phyloP scores from a whole-genome alignment of 1,140 invertebrate species.

The Lutraria rhynchaena region DNA sequence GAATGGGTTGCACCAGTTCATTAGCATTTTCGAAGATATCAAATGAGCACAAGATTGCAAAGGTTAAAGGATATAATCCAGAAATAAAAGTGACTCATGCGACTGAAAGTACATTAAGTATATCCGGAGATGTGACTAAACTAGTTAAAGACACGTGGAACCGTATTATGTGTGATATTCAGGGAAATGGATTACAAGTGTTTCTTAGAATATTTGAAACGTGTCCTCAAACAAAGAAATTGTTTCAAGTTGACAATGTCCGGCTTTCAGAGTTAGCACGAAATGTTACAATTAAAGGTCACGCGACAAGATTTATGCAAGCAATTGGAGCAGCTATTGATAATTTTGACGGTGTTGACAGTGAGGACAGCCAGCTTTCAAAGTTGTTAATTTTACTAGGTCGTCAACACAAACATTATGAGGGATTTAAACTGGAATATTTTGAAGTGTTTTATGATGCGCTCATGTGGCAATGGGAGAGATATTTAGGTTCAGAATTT shows the following conservation, averaged over 20 bases:
- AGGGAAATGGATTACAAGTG: slow-evolving; percentile 28
- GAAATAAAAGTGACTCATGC: background rate
- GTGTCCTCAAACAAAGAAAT: background rate
- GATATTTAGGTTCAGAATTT: slow-evolving; percentile 5
- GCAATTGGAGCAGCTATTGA: slow-evolving; percentile 27
- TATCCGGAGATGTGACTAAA: background rate
- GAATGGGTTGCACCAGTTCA: too few relatives aligned
- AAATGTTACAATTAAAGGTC: slow-evolving; percentile 7
- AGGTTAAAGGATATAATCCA: too few relatives aligned
- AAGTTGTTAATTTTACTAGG: slow-evolving; percentile 4
- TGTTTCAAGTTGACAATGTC: slow-evolving; percentile 20
- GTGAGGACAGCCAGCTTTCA: background rate
- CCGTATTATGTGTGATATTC: background rate
- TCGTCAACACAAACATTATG: slow-evolving; percentile 9
- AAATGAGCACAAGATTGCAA: background rate
- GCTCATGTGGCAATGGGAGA: slow-evolving; percentile 29
- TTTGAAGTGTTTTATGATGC: slow-evolving; percentile 23
- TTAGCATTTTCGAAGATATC: too few relatives aligned
- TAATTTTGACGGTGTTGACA: background rate
- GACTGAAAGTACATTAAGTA: background rate
- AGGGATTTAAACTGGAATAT: slow-evolving; percentile 28
- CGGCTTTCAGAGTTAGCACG: background rate
- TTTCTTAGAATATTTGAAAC: slow-evolving; percentile 47
- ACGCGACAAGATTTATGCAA: background rate
- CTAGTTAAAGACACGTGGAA: background rate